Conservation (phyloP, 1,140 invertebrate genomes). For the Drosophila pectinifera region DNA sequence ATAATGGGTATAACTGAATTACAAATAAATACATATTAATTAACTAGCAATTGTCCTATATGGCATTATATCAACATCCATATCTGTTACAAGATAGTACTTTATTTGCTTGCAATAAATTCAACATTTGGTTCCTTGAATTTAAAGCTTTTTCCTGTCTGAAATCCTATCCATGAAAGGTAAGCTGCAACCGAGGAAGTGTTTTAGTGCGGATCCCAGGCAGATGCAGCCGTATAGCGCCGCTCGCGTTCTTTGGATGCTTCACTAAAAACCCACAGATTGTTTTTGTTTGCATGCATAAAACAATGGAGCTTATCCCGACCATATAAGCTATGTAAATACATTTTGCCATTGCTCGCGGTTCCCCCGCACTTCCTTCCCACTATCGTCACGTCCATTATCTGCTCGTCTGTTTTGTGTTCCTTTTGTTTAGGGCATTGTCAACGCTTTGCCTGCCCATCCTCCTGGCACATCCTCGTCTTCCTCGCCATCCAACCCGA, state of each 20-base stretch:
- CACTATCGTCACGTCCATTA: constrained; percentile 56
- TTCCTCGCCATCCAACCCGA: constrained; percentile 2
- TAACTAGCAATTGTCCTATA: no score
- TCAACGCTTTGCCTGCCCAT: constrained; percentile 64
- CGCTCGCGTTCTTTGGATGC: background rate
- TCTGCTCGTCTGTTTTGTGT: constrained; percentile 51
- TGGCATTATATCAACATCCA: background rate
- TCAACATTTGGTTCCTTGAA: background rate
- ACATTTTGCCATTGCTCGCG: constrained; percentile 46
- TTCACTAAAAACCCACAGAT: constrained; percentile 7
- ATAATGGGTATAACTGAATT: background rate
- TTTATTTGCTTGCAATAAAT: background rate
- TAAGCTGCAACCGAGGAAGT: background rate
- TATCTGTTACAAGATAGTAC: background rate
- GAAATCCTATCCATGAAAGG: background rate
- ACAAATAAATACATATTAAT: background rate
- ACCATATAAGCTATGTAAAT: constrained; percentile 56
- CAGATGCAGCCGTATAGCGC: constrained; percentile 5
- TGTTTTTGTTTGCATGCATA: constrained; percentile 50
- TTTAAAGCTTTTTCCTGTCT: background rate
- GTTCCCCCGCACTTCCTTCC: constrained; percentile 9
- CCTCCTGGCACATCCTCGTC: constrained; percentile 36
- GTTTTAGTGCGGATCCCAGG: background rate
- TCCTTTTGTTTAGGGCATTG: constrained; percentile 69
- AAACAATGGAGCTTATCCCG: constrained; percentile 60